These are phyloP conservation scores for Polyergus mexicanus DNA, from an alignment of 1,140 invertebrate genomes.

Conservation along the genomic window DNA sequence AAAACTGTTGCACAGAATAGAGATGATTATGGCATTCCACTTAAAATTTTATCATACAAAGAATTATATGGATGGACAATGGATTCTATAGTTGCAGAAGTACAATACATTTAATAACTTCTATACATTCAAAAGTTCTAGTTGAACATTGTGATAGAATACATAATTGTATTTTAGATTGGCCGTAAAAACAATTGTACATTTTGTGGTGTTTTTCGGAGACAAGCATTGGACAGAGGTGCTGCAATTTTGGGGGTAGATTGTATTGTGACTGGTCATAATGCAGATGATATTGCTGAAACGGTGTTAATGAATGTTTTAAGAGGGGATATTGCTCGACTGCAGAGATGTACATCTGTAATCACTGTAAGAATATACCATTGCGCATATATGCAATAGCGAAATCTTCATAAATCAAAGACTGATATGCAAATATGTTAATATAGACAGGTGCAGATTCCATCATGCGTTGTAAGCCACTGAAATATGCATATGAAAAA, in stretches of 20 bases:
- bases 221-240: slow-evolving; percentile 98
- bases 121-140: background rate
- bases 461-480: slow-evolving; percentile 97
- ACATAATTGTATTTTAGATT: slow-evolving; percentile 88
- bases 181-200: slow-evolving; percentile 99
- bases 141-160: slow-evolving; percentile 6
- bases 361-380: slow-evolving; percentile 90
- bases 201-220: slow-evolving; percentile 98
- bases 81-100: slow-evolving; percentile 98
- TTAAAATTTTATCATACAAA: slow-evolving; percentile 99
- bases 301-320: slow-evolving; percentile 99
- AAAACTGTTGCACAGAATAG: slow-evolving; percentile 98
- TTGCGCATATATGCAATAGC: background rate
- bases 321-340: slow-evolving; percentile 97
- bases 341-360: slow-evolving; percentile 96
- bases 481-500: slow-evolving; percentile 99
- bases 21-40: slow-evolving; percentile 96
- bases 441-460: slow-evolving; percentile 93
- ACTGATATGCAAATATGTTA: slow-evolving; percentile 70
- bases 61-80: slow-evolving; percentile 99
- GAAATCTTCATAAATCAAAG: slow-evolving; percentile 25
- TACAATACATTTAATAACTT: slow-evolving; percentile 74
- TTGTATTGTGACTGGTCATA: slow-evolving; percentile 99
- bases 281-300: slow-evolving; percentile 99
- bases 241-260: slow-evolving; percentile 95